Percentiles rank a stretch among this genome's conserved stretches.
Evolutionary conservation across 2,888 invertebrate species (phyloP).

Genomic region (Agonopterix heracliana): DNA sequence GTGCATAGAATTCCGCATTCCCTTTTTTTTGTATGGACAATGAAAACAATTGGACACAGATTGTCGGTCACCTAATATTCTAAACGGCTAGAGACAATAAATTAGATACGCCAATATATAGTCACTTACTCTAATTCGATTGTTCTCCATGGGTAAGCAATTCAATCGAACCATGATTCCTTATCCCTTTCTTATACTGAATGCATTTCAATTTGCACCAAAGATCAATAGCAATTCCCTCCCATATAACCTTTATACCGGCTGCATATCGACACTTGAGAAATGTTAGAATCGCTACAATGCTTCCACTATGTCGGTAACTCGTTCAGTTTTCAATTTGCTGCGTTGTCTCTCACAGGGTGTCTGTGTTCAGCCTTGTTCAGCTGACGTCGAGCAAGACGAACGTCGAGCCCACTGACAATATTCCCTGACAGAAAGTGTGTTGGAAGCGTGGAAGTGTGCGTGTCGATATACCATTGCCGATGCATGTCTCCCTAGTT

Average conservation of each 20-base stretch:
- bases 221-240: too few species aligned
- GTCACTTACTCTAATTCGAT: too few species aligned
- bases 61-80: too few species aligned
- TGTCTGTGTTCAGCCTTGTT: conserved; percentile 6
- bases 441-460: conserved; percentile 7
- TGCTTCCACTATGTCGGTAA: conserved; percentile 10
- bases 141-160: too few species aligned
- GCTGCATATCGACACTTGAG: conserved; percentile 3
- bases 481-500: conserved; percentile 9
- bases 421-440: conserved; percentile 18
- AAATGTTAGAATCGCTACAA: not conserved
- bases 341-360: conserved; percentile 28
- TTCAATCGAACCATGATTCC: too few species aligned
- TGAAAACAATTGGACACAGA: too few species aligned
- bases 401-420: conserved; percentile 17
- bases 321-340: conserved; percentile 44
- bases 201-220: too few species aligned
- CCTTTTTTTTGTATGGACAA: too few species aligned
- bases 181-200: too few species aligned
- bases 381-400: conserved; percentile 25
- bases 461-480: not conserved
- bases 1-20: too few species aligned
- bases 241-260: not conserved
- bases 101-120: too few species aligned
- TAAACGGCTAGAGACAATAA: too few species aligned